These are phyloP conservation scores for Sebastes iracundus DNA, from an alignment of 2,797 vertebrate genomes.

Conservation along the genomic window DNA sequence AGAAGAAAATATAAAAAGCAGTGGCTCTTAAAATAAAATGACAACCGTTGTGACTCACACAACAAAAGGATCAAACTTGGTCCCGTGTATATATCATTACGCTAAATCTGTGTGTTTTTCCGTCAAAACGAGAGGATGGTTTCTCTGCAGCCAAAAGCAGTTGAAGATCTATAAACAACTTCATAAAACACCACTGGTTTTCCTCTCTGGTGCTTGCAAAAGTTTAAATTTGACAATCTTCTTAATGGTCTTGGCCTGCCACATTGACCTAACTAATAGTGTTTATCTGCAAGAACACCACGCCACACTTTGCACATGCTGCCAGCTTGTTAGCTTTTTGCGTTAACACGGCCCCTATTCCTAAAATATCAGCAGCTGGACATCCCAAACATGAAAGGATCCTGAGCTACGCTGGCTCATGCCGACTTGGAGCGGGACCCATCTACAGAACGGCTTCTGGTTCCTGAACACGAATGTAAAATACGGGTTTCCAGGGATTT, in stretches of 20 bases:
- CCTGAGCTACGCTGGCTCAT: conserved; percentile 36
- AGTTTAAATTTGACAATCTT: conserved; percentile 67
- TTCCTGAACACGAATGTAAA: conserved; percentile 60
- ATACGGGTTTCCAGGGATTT: conserved; percentile 65
- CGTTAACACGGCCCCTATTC: conserved; percentile 42
- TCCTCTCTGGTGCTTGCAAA: conserved; percentile 63
- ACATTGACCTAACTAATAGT: conserved; percentile 71
- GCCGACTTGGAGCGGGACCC: conserved; percentile 61
- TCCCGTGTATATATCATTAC: conserved; percentile 35
- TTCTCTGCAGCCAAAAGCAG: conserved; percentile 59
- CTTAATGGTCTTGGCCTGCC: conserved; percentile 71
- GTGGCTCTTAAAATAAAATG: conserved; percentile 25
- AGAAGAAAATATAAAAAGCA: background rate
- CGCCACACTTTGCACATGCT: conserved; percentile 51
- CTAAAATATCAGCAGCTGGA: conserved; percentile 67
- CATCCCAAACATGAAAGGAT: conserved; percentile 62
- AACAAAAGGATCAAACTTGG: conserved; percentile 33
- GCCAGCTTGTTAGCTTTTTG: conserved; percentile 52
- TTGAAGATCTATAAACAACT: conserved; percentile 75
- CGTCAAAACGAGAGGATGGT: conserved; percentile 47
- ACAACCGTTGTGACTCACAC: conserved; percentile 16
- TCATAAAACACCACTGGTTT: conserved; percentile 77
- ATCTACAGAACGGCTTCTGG: conserved; percentile 61
- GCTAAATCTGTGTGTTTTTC: conserved; percentile 55
- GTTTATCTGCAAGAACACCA: conserved; percentile 75